Base-by-base conservation (phyloP, 2,113 vertebrate species). In the Ptychochromis oligacanthus region DNA sequence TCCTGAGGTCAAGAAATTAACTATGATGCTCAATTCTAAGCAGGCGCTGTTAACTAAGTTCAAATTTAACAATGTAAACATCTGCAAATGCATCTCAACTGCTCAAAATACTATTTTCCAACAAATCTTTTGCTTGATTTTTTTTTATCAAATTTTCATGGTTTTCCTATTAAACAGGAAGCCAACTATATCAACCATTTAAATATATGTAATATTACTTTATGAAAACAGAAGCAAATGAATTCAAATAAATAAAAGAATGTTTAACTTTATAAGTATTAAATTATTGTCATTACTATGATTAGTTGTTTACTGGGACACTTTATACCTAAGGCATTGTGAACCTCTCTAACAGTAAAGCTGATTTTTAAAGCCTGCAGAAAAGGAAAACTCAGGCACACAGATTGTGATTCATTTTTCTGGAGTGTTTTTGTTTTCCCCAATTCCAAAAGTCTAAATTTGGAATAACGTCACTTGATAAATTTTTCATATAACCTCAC, bases 401-500 rank as follows among this genome's bases (percentile, higher is more conserved):
- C 34, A 10, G 14, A 36, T 2, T 14, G 3, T 10, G 55, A 55
- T 52, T 46, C 36, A 76, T 20, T 15, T 24, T 57, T 78, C 36
- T 58, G 2, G 2, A 28, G 55, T 87, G 43, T 91, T 87, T 90
- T 77, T 80, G 38, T 80, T 75, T 78, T 62, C 20, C 56, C 14
- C n/a, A 77, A 79, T 75, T 87, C 70, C 43, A 49, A 85, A 84
- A 40, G 72, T 88, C 89, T 91, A 91, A 83, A 91, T 90, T 90
- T 91, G 56, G 91, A 90, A 85, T 49, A 85, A 80, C 72, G 61
- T 77, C 43, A 70, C 75, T 72, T 77, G 5, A 89, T 92, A 18
- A 67, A 91, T 93, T 34, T 93, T 92, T 93, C 36, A 93, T 91
- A 26, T 75, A 82, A 87, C 80, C 65, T 91, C 75, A 89, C 81